Base-by-base conservation (phyloP, 2,113 vertebrate genomes). In the Ginglymostoma cirratum region DNA sequence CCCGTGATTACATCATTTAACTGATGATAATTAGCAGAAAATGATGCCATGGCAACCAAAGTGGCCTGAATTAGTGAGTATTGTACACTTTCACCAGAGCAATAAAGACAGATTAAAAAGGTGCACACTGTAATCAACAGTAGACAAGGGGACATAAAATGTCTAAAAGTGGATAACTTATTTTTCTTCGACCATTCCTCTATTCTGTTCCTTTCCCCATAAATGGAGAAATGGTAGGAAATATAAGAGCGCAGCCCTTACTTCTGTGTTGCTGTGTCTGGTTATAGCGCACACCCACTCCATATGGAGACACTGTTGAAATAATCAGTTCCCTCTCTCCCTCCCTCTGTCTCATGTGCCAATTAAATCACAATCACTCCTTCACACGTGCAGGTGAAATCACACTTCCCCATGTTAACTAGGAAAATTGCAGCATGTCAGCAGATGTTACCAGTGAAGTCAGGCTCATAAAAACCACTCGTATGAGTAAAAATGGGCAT, bases 371-470 rank as follows among this genome's bases (percentile, higher is more conserved):
- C 94, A 95, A 70, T 95, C 67, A 72, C 94, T 95, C 66, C 42
- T 95, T 95, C 94, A 95, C 94, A 95, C 94, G 38, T 72, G 52
- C 94, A 95, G 94, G 94, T 95, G 69, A 95, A 95, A 30, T 72
- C 94, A 34, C 94, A 95, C 94, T 72, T 72, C 45, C 69, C 69
- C 94, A 95, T 95, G 94, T 95, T 95, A 76, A 95, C 94, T 48
- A 45, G 42, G 67, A 30, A 76, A 48, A 52, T 95, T 95, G 69
- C 38, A 52, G 69, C 69, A 72, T 76, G 42, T 72, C 94, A 95
- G 94, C 94, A 95, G 94, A 95, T 95, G 94, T 95, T 52, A 27
- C 42, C 94, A 95, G 42, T 95, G 38, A 72, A 95, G 67, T 95
- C 94, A 95, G 94, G 69, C 42, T 52, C 12, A 14, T 76, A 19